These are phyloP conservation scores for Aegotheles bennettii DNA, from an alignment of 2,113 vertebrate species.

Conservation along the genomic window DNA sequence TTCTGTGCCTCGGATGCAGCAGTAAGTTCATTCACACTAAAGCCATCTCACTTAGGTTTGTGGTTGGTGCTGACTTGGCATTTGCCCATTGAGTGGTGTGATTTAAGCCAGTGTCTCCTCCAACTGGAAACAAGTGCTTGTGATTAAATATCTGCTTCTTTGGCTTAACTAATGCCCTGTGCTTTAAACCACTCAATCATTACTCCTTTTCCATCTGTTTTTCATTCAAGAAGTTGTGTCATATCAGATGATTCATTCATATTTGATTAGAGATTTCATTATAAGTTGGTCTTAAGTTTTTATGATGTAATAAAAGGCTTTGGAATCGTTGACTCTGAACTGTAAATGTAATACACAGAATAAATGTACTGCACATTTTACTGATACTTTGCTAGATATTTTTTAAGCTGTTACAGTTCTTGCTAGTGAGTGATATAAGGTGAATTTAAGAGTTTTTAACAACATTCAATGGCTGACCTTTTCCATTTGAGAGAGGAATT, in stretches of 20 bases:
- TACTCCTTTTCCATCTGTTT: slow-evolving; percentile 44
- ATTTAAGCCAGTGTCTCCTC: not conserved
- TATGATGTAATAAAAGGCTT: slow-evolving; percentile 37
- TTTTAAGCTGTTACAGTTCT: not conserved
- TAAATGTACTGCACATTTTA: not conserved
- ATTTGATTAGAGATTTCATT: slow-evolving; percentile 59
- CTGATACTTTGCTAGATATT: not conserved
- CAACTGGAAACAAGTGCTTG: not conserved
- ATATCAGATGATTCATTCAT: slow-evolving; percentile 45
- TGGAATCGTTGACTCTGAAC: not conserved
- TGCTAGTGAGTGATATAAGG: not conserved
- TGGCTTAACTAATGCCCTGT: not conserved
- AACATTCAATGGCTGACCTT: not conserved
- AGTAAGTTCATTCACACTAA: not conserved
- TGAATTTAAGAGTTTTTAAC: not conserved
- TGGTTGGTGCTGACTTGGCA: not conserved
- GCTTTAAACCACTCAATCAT: slow-evolving; percentile 4
- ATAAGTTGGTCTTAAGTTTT: slow-evolving; percentile 15
- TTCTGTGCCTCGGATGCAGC: not conserved
- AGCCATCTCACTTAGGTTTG: fast-evolving
- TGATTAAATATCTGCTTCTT: not conserved
- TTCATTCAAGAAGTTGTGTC: slow-evolving; percentile 44
- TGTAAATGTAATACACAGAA: not conserved
- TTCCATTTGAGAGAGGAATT: not conserved
- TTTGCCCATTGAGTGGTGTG: not conserved